Evolutionary conservation across 2,888 invertebrate species (phyloP).

Genomic region (Timandra comae): DNA sequence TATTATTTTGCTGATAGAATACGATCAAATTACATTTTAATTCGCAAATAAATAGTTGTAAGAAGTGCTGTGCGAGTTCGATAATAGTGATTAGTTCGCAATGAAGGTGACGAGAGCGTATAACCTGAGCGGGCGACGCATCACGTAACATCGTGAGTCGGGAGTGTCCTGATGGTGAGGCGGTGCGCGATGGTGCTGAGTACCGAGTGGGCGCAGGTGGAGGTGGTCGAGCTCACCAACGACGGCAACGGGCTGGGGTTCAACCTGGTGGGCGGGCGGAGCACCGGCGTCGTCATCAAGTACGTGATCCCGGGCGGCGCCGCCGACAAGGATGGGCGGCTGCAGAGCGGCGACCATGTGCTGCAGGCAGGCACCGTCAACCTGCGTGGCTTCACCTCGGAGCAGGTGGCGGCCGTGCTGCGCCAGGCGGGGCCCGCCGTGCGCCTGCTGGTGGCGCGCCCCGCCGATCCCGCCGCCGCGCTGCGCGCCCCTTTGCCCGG

Average conservation of each 20-base stretch:
- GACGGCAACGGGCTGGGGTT: slow-evolving; percentile 99
- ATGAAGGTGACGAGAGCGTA: slow-evolving; percentile 43
- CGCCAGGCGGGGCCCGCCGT: slow-evolving; percentile 88
- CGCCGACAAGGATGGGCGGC: slow-evolving; percentile 95
- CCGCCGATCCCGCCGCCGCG: slow-evolving; percentile 90
- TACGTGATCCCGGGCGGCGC: slow-evolving; percentile 97
- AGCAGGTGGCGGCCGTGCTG: slow-evolving; percentile 85
- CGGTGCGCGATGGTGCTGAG: slow-evolving; percentile 86
- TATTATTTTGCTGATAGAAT: slow-evolving; percentile 21
- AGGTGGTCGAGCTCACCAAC: slow-evolving; percentile 98
- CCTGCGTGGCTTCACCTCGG: slow-evolving; percentile 96
- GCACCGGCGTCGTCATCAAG: slow-evolving; percentile 99
- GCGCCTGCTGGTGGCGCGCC: slow-evolving; percentile 94
- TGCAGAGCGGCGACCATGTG: slow-evolving; percentile 98
- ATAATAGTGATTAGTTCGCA: too few relatives aligned
- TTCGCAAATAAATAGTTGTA: too few relatives aligned
- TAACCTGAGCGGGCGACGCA: slow-evolving; percentile 59
- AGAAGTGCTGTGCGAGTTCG: too few relatives aligned
- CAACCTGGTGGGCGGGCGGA: slow-evolving; percentile 97
- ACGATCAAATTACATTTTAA: too few relatives aligned
- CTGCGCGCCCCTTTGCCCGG: slow-evolving; percentile 87
- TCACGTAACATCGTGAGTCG: slow-evolving; percentile 66
- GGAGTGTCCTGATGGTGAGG: slow-evolving; percentile 66
- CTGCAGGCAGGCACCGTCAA: slow-evolving; percentile 96
- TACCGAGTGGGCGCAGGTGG: slow-evolving; percentile 99